A percentile compares a stretch with the other conserved stretches of the same genome.
phyloP scores from a whole-genome alignment of 2,888 invertebrate genomes.

The Willowsia nigromaculata region DNA sequence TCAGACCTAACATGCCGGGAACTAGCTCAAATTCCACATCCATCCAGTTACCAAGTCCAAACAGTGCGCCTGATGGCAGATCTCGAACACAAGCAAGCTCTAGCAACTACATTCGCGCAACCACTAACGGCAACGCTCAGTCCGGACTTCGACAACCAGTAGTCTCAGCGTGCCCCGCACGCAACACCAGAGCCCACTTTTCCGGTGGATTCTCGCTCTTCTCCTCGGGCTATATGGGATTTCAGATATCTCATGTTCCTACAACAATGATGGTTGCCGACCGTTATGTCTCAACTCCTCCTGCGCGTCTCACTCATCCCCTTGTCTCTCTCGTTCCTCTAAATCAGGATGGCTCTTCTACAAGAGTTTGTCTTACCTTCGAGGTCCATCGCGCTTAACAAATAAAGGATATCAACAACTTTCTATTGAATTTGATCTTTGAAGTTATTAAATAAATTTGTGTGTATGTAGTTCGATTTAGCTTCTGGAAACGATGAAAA shows the following conservation, averaged over 20 bases:
- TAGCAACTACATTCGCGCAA: not conserved
- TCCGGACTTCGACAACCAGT: not conserved
- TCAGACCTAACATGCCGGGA: slow-evolving; percentile 22
- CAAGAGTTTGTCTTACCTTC: slow-evolving; percentile 42
- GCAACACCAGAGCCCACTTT: slow-evolving; percentile 16
- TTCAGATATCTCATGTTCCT: slow-evolving; percentile 50
- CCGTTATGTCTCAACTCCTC: not conserved
- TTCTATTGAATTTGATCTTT: too few relatives aligned
- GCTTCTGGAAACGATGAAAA: too few relatives aligned
- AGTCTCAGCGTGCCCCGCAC: slow-evolving; percentile 5
- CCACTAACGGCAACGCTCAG: not conserved
- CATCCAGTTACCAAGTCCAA: slow-evolving; percentile 24
- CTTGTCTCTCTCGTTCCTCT: slow-evolving; percentile 50
- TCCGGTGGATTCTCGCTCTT: slow-evolving; percentile 61
- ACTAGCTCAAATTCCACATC: not conserved
- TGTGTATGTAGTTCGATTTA: not conserved
- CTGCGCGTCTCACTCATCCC: slow-evolving; percentile 47
- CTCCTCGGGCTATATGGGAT: slow-evolving; percentile 22
- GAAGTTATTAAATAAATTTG: not conserved
- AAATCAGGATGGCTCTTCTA: slow-evolving; percentile 51
- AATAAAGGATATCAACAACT: too few relatives aligned
- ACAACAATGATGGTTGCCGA: slow-evolving; percentile 3
- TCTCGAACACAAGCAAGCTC: not conserved
- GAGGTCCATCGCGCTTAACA: slow-evolving; percentile 47
- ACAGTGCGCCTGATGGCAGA: not conserved